phyloP scores from a whole-genome alignment of 2,888 invertebrate genomes.

The Aquatica leii region DNA sequence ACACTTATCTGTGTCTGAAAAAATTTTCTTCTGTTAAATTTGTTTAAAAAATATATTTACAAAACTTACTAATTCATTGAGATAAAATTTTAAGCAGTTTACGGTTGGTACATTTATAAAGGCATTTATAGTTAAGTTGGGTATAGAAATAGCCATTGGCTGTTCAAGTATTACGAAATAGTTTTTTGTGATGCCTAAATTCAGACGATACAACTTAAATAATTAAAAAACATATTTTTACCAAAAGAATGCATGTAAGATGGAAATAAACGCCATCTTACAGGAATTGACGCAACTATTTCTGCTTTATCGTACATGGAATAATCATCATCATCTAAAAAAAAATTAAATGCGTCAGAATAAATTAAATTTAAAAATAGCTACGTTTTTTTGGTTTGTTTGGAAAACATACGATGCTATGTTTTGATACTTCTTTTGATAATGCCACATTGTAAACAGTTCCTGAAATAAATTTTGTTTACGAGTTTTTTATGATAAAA shows the following conservation, averaged over 20 bases:
- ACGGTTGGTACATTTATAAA: too few relatives aligned
- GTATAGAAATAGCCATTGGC: neutral
- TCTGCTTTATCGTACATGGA: conserved; percentile 73
- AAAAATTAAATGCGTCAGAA: too few relatives aligned
- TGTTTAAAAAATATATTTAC: too few relatives aligned
- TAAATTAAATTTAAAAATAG: too few relatives aligned
- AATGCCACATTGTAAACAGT: conserved; percentile 84
- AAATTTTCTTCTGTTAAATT: neutral
- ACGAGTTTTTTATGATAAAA: neutral
- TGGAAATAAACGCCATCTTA: conserved; percentile 82
- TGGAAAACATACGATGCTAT: conserved; percentile 76
- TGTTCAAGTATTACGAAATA: conserved; percentile 7
- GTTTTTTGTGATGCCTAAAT: neutral
- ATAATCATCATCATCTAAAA: conserved; percentile 25
- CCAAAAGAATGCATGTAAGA: conserved; percentile 94
- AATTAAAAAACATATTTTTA: too few relatives aligned
- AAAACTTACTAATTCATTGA: too few relatives aligned
- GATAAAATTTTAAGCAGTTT: too few relatives aligned
- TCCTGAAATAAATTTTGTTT: conserved; percentile 40
- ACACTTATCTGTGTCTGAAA: conserved; percentile 65
- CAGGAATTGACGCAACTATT: conserved; percentile 74
- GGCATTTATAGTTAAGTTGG: neutral
- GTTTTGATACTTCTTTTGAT: conserved; percentile 72
- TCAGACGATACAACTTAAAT: too few relatives aligned
- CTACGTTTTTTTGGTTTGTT: neutral